Evolutionary conservation across 2,797 vertebrate genomes (phyloP).

Genomic region (Phylloscopus collybita): DNA sequence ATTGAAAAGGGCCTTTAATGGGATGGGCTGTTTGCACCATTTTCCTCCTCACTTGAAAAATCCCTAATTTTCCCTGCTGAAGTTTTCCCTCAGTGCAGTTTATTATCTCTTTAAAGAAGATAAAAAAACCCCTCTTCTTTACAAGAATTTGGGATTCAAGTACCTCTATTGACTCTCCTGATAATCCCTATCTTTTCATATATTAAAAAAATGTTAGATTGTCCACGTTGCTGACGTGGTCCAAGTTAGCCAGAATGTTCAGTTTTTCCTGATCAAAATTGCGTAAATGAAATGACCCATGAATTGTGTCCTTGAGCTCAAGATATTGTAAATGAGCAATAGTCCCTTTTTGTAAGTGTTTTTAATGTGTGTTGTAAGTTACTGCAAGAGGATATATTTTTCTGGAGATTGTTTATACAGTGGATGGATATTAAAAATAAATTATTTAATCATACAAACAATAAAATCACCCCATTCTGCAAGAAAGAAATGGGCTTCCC

Average conservation of each 20-base stretch:
- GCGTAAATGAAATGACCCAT: conserved; percentile 30
- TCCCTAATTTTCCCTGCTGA: not conserved
- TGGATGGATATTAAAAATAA: conserved; percentile 42
- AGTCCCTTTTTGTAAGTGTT: conserved; percentile 74
- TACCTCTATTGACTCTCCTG: not conserved
- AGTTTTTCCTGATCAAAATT: conserved; percentile 52
- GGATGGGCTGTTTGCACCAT: not conserved
- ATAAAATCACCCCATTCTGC: conserved; percentile 32
- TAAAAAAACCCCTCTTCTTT: not conserved
- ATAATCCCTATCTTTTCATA: not conserved
- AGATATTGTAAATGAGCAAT: conserved; percentile 53
- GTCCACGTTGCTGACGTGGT: conserved; percentile 30
- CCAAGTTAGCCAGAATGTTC: conserved; percentile 23
- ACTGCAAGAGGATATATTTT: conserved; percentile 75
- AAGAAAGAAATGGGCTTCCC: conserved; percentile 31
- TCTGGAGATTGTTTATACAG: conserved; percentile 75
- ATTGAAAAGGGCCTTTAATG: not conserved
- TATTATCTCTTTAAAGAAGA: not conserved
- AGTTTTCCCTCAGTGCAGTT: not conserved
- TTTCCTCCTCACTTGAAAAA: not conserved
- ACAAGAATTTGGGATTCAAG: not conserved
- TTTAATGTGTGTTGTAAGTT: conserved; percentile 71
- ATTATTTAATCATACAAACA: conserved; percentile 50
- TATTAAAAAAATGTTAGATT: conserved; percentile 55
- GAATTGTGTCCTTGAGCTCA: conserved; percentile 51